Conservation (phyloP, 2,113 vertebrate species). For the Pseudonaja textilis region DNA sequence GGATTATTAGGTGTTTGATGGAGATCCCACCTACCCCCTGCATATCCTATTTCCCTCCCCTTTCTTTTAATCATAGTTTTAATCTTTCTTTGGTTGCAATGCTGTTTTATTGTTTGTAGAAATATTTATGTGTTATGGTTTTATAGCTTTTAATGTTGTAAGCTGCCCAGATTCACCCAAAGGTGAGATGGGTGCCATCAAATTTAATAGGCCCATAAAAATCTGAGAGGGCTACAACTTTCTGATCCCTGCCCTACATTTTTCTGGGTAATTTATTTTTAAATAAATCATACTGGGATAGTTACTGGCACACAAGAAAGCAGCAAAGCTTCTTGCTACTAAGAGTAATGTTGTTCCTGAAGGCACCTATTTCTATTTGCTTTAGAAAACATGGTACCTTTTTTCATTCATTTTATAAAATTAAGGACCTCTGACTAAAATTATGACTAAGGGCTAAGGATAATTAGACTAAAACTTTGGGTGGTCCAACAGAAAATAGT, state of each 20-base stretch:
- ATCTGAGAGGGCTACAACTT: neutral
- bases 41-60: too few species aligned
- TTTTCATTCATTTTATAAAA: neutral
- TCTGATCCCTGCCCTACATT: neutral
- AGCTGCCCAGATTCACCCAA: neutral
- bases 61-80: neutral
- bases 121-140: neutral
- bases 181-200: neutral
- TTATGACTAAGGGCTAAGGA: neutral
- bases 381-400: neutral
- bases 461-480: neutral
- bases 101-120: neutral
- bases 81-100: neutral
- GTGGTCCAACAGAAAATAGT: neutral
- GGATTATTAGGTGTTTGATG: too few species aligned
- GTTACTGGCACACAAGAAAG: constrained; percentile 11
- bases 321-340: constrained; percentile 37
- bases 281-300: constrained; percentile 15
- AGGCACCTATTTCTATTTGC: constrained; percentile 24
- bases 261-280: neutral
- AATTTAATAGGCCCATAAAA: neutral
- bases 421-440: neutral
- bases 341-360: constrained; percentile 32
- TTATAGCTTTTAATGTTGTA: neutral
- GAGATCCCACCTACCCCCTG: neutral